These are phyloP conservation scores for Ommatoiulus sabulosus DNA, from an alignment of 2,888 invertebrate species.

Conservation along the genomic window DNA sequence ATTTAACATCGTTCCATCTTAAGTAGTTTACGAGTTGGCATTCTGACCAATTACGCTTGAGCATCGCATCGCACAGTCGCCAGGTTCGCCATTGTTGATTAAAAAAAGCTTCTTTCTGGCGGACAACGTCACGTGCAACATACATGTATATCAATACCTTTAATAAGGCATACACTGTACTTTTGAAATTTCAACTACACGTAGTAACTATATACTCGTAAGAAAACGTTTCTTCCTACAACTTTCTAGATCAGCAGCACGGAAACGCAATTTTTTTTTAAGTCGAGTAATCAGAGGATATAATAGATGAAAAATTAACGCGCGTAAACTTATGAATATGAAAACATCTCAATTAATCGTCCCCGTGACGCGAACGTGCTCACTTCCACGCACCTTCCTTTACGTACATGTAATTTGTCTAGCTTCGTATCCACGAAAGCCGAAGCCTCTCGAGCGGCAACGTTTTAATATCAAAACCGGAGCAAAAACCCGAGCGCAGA, in stretches of 20 bases:
- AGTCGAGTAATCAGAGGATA: conserved; percentile 5
- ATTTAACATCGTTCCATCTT: too few relatives aligned
- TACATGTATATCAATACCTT: too few relatives aligned
- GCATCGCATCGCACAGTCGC: too few relatives aligned
- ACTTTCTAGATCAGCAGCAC: not conserved
- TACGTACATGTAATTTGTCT: not conserved
- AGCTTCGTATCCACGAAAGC: not conserved
- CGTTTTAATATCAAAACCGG: conserved; percentile 11
- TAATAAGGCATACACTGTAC: too few relatives aligned
- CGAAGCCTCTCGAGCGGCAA: conserved; percentile 25
- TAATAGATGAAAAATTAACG: conserved; percentile 40
- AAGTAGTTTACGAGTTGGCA: too few relatives aligned
- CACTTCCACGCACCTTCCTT: not conserved
- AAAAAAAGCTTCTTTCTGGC: too few relatives aligned
- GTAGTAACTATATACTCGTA: too few relatives aligned
- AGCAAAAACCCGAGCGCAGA: not conserved
- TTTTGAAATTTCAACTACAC: too few relatives aligned
- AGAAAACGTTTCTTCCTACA: not conserved
- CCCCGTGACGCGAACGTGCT: not conserved
- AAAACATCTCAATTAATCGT: conserved; percentile 25
- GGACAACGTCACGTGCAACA: too few relatives aligned
- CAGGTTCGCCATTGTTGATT: too few relatives aligned
- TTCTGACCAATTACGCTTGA: too few relatives aligned
- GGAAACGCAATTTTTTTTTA: not conserved
- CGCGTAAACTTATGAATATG: conserved; percentile 31